Evolutionary conservation across 2,888 invertebrate genomes (phyloP).

Genomic region (Drosophila bunnanda): DNA sequence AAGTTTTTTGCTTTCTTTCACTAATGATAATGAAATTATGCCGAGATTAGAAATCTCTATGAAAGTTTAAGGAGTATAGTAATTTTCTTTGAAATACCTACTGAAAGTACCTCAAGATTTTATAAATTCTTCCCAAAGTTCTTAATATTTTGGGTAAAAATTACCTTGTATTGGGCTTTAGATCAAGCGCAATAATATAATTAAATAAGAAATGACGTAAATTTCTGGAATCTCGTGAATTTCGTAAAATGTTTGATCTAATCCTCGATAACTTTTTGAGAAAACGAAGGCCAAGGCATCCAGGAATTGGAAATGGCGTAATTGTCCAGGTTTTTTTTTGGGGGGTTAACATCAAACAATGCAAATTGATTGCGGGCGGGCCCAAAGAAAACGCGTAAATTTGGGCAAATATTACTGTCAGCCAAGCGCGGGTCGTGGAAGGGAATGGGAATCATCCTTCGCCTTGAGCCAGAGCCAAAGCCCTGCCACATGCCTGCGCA

Average conservation of each 20-base stretch:
- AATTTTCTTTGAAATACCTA: background rate
- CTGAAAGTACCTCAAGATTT: background rate
- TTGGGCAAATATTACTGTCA: conserved; percentile 57
- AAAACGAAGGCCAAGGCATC: background rate
- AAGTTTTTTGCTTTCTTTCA: conserved; percentile 32
- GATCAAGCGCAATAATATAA: background rate
- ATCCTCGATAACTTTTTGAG: background rate
- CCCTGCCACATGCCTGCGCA: conserved; percentile 74
- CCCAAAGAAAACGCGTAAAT: conserved; percentile 59
- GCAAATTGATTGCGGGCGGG: conserved; percentile 45
- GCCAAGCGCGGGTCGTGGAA: conserved; percentile 18
- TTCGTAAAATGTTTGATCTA: background rate
- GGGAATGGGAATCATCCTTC: conserved; percentile 37
- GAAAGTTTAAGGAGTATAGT: background rate
- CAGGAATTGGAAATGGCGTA: background rate
- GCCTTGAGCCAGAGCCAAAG: conserved; percentile 54
- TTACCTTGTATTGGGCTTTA: background rate
- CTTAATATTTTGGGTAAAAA: background rate
- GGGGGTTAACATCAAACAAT: conserved; percentile 42
- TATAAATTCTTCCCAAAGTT: background rate
- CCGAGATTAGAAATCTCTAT: conserved; percentile 24
- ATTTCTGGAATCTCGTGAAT: background rate
- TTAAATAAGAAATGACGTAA: background rate
- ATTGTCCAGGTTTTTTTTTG: conserved; percentile 13
- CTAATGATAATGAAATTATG: conserved; percentile 46